Evolutionary conservation across 2,113 vertebrate genomes (phyloP), one percentile per base, ranked within the genome.

Genomic region (Uria aalge): DNA sequence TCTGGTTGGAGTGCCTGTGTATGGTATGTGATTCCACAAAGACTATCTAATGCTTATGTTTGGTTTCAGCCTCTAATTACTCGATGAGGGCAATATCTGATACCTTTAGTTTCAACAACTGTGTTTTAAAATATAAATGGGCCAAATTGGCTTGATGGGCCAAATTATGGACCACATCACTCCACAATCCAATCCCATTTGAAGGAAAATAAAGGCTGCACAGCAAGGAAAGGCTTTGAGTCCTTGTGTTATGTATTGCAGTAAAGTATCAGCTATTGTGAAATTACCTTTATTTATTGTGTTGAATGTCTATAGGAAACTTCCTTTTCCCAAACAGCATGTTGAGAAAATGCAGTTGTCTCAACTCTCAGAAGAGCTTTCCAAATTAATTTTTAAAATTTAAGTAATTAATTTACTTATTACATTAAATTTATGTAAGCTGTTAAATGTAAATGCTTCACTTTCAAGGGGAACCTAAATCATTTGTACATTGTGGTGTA

Each of bases 391-490:
- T 95, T 96, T 97, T 95, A 18, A 96, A 96, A 71, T 76, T 60
- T 57, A 69, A 91, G 82, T 77, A 88, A 92, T 95, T 96, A 68
- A 90, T 96, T 93, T 90, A 41, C 85, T 83, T 92, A 85, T 30
- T 81, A 50, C 23, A 64, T 88, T 85, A 63, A 88, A 59, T 97
- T 96, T 94, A 85, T 95, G 87, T 92, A 67, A 74, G 50, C 72
- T 95, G 77, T 97, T 97, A 97, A 97, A 96, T 94, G 90, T 76
- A 96, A 97, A 91, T 96, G 72, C 64, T 81, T 97, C 94, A 43
- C 90, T 96, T 97, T 89, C 56, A 11, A 76, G 73, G 74, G 94
- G 63, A 75, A 57, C 78, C 91, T 91, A 95, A 94, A 92, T 95
- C 86, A 67, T 77, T 85, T 76, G 78, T 89, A 64, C 23, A 1